A percentile compares a stretch with the other conserved stretches of the same genome.
These are phyloP conservation scores for Polymixis lichenea DNA, from an alignment of 2,888 invertebrate species.

Conservation along the genomic window DNA sequence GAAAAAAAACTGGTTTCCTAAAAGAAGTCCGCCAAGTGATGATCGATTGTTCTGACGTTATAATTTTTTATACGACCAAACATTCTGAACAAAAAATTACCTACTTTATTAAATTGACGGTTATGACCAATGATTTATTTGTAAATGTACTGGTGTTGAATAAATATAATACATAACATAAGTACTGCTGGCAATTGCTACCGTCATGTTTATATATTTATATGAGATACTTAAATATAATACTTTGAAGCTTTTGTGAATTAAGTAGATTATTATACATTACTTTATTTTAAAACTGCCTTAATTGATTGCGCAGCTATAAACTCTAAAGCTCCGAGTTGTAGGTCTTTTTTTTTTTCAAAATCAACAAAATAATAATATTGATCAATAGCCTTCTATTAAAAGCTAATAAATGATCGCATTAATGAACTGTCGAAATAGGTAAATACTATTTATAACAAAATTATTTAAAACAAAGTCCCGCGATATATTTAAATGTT, in stretches of 20 bases:
- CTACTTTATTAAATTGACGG: constrained; percentile 26
- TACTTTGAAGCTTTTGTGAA: neutral
- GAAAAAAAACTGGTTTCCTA: neutral
- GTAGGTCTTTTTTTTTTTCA: neutral
- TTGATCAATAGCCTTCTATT: neutral
- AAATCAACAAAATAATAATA: neutral
- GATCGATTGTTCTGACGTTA: constrained; percentile 26
- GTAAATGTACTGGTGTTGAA: constrained; percentile 24
- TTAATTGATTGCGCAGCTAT: neutral
- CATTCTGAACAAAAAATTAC: constrained; percentile 27
- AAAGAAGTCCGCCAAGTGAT: neutral
- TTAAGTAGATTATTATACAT: neutral
- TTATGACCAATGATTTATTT: constrained; percentile 42
- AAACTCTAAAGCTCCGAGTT: neutral
- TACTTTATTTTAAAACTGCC: neutral
- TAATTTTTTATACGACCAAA: constrained; percentile 29
- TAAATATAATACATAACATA: constrained; percentile 35
- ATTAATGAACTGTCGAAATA: constrained; percentile 14
- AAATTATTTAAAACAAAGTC: constrained; percentile 13
- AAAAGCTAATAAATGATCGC: constrained; percentile 19
- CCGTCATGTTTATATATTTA: constrained; percentile 8
- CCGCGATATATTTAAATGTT: neutral
- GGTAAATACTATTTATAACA: neutral
- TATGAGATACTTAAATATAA: neutral
- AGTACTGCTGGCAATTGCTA: constrained; percentile 10